Base-by-base conservation (phyloP, 2,888 invertebrate species). In the Pteria penguin region DNA sequence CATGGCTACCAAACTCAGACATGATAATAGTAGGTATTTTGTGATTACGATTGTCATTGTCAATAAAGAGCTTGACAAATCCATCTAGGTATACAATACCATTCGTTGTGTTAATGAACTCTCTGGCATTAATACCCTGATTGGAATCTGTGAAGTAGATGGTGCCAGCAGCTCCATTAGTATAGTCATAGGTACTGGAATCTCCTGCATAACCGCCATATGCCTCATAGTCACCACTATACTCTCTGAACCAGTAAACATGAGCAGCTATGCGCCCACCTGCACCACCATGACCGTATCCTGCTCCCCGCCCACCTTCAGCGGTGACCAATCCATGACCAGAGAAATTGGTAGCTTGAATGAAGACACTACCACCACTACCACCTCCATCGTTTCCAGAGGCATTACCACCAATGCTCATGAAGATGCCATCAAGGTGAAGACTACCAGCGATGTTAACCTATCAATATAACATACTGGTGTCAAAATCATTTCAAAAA, bases 31-130 rank as follows among this genome's bases (percentile, higher is more conserved):
- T 87, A 3, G 86, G 84, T 2, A 86, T 78, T 0, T 77, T 68
- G 26, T 83, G 79, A 75, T 87, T 87, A 71, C 87, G 81, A 72
- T 87, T 84, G 66, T 85, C 85, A 75, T 87, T 87, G 75, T 88
- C 84, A 26, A 88, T 78, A 14, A 80, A 55, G 8, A 88, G 80
- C 57, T 80, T 80, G 8, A 66, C 75, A 66, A 78, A 84, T 11
- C 81, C 86, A 76, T 86, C 84, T 24, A 74, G 55, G 24, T 77
- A 82, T 4, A 79, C 73, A 11, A 71, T 27, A 0, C 81, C 82
- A 62, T 80, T 72, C 22, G 81, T 73, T 3, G 80, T 70, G 29
- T 78, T 76, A 0, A 76, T 67, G 33, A 76, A 78, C 60, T 84
- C 79, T 52, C 80, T 78, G 14, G 75, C 72, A 4, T 79, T 72